Evolutionary conservation across 2,113 vertebrate species (phyloP).

Genomic region (Toxotes jaculatrix): DNA sequence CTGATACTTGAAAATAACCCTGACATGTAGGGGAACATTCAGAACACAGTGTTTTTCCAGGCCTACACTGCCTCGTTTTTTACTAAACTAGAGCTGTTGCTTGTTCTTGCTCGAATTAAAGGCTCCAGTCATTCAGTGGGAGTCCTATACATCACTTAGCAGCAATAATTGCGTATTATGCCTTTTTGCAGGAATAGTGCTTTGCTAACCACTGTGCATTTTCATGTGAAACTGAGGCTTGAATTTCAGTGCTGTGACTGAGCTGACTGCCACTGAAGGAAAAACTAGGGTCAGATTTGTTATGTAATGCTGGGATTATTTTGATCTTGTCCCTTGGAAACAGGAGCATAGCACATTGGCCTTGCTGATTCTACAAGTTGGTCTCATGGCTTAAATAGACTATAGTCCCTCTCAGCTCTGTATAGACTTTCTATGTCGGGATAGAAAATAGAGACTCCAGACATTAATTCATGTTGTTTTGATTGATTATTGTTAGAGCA

Average conservation of each 20-base stretch:
- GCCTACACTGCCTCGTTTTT: not conserved
- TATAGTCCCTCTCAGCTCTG: conserved; percentile 25
- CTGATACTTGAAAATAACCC: not conserved
- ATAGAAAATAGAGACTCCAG: conserved; percentile 7
- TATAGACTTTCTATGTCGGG: not conserved
- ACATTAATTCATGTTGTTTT: conserved; percentile 3
- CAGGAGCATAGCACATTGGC: conserved; percentile 60
- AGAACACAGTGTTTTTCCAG: not conserved
- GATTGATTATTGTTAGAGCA: not conserved
- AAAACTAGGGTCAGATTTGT: conserved; percentile 65
- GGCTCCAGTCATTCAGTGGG: not conserved
- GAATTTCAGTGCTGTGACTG: conserved; percentile 37
- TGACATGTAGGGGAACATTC: not conserved
- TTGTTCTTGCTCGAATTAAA: conserved; percentile 1
- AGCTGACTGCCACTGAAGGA: conserved; percentile 39
- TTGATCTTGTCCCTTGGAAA: conserved; percentile 72
- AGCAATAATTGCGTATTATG: not conserved
- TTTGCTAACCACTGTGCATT: conserved; percentile 19
- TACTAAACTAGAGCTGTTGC: not conserved
- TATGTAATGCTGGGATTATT: conserved; percentile 75
- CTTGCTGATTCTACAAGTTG: conserved; percentile 47
- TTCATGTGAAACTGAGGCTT: conserved; percentile 31
- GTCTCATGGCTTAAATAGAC: conserved; percentile 45
- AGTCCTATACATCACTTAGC: not conserved
- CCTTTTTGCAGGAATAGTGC: not conserved